These are phyloP conservation scores for Xanthia togata DNA, from an alignment of 2,888 invertebrate genomes.

Conservation along the genomic window DNA sequence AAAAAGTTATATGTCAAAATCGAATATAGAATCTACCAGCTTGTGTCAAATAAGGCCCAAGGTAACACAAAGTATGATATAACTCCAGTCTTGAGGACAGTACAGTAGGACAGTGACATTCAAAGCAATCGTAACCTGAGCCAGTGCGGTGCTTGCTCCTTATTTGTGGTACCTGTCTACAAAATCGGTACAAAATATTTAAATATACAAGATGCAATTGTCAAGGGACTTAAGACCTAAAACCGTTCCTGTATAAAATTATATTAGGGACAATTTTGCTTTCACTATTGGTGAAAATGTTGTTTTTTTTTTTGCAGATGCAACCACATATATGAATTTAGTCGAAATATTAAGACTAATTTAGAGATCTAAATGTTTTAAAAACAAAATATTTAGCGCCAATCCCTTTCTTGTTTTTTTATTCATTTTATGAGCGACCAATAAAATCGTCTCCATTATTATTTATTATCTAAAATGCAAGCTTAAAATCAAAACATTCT, in stretches of 20 bases:
- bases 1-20: background rate
- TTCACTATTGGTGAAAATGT: slow-evolving; percentile 4
- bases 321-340: background rate
- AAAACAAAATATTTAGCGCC: background rate
- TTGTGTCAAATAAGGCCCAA: slow-evolving; percentile 24
- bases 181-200: slow-evolving; percentile 44
- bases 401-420: background rate
- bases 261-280: slow-evolving; percentile 8
- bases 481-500: slow-evolving; percentile 4
- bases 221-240: slow-evolving; percentile 16
- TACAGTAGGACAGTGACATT: slow-evolving; percentile 45
- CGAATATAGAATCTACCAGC: slow-evolving; percentile 31
- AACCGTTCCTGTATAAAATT: background rate
- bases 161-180: slow-evolving; percentile 43
- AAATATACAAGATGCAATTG: slow-evolving; percentile 1
- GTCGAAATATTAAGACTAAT: background rate
- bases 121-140: slow-evolving; percentile 58
- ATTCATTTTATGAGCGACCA: background rate
- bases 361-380: background rate
- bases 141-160: slow-evolving; percentile 29
- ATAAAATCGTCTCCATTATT: background rate
- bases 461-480: slow-evolving; percentile 7
- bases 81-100: slow-evolving; percentile 39
- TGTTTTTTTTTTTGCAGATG: background rate
- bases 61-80: slow-evolving; percentile 29